These are phyloP conservation scores for Drosophila dunni DNA, from an alignment of 1,140 invertebrate species.

Conservation along the genomic window DNA sequence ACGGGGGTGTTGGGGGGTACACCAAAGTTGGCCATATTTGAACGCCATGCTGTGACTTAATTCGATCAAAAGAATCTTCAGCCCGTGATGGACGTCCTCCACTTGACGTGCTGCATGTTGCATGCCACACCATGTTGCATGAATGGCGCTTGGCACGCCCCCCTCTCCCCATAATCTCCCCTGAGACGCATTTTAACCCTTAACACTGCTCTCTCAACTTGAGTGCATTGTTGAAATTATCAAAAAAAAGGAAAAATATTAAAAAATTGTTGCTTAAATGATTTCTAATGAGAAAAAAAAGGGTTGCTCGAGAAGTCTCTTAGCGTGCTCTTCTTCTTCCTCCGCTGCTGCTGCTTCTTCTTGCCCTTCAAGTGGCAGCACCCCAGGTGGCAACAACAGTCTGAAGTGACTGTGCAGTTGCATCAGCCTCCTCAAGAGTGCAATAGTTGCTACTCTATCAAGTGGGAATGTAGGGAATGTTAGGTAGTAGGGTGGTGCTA, in stretches of 20 bases:
- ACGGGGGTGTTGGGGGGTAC: neutral
- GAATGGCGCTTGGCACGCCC: constrained; percentile 64
- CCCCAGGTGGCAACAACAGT: constrained; percentile 39
- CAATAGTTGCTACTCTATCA: constrained; percentile 8
- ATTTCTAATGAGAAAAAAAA: constrained; percentile 64
- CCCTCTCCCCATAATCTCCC: constrained; percentile 20
- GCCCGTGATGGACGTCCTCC: constrained; percentile 51
- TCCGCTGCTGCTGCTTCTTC: neutral
- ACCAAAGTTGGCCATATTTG: constrained; percentile 79
- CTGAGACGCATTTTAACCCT: constrained; percentile 52
- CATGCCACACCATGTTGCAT: constrained; percentile 19
- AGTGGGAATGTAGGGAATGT: neutral
- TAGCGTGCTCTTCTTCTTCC: neutral
- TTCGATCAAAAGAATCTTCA: constrained; percentile 71
- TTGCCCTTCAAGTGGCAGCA: constrained; percentile 32
- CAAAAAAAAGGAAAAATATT: no score
- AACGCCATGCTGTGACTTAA: constrained; percentile 77
- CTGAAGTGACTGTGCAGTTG: constrained; percentile 23
- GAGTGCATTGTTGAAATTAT: constrained; percentile 57
- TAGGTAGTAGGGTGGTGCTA: no score
- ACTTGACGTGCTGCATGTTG: constrained; percentile 21
- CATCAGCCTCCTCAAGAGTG: neutral
- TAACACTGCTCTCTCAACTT: constrained; percentile 26
- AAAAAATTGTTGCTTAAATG: constrained; percentile 73
- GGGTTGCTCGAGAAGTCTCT: constrained; percentile 33